Percentiles rank a stretch among this genome's conserved stretches.
Conservation (phyloP, 2,888 invertebrate genomes). For the Agrochola lychnidis region DNA sequence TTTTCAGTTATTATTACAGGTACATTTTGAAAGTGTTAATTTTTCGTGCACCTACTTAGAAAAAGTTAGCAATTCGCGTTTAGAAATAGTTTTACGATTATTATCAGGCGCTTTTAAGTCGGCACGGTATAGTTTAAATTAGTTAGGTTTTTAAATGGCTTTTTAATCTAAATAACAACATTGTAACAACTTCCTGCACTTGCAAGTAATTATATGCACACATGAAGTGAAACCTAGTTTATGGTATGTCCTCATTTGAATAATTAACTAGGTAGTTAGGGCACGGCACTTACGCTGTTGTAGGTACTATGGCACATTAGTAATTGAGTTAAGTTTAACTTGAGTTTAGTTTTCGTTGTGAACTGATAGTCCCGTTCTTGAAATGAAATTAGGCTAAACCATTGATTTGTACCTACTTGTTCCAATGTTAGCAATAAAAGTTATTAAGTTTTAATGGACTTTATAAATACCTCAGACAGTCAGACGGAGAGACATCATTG, state of each 20-base stretch:
- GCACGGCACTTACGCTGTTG: not conserved
- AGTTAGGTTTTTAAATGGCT: conserved; percentile 14
- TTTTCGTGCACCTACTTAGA: not conserved
- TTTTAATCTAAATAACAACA: conserved; percentile 23
- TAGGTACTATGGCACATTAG: not conserved
- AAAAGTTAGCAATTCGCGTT: conserved; percentile 27
- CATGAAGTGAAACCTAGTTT: conserved; percentile 29
- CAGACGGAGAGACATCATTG: not conserved
- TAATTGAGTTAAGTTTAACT: not conserved
- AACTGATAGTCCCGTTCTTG: too few relatives aligned
- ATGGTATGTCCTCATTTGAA: not conserved
- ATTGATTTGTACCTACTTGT: not conserved
- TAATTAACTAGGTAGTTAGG: not conserved
- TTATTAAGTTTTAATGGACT: not conserved
- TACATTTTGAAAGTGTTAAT: not conserved
- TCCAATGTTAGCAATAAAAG: not conserved
- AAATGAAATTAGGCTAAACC: not conserved
- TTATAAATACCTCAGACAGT: not conserved
- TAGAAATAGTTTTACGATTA: not conserved
- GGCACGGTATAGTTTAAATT: too few relatives aligned
- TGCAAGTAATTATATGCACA: conserved; percentile 34
- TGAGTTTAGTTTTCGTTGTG: not conserved
- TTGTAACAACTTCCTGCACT: conserved; percentile 25
- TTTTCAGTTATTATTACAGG: too few relatives aligned
- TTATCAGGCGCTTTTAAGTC: conserved; percentile 32